These are phyloP conservation scores for Lysandra bellargus DNA, from an alignment of 2,888 invertebrate species.

Conservation along the genomic window DNA sequence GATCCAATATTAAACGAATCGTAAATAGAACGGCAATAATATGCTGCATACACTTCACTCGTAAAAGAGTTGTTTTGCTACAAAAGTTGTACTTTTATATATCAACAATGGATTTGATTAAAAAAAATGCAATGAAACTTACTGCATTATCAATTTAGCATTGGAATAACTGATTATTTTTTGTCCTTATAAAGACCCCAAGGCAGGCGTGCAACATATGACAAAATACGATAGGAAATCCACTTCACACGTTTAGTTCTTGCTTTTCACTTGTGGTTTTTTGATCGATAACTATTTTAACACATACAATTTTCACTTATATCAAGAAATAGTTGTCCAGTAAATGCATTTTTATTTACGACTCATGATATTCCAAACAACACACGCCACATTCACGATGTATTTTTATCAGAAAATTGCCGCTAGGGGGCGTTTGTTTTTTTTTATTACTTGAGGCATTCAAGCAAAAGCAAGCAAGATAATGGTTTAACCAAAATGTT, in stretches of 20 bases:
- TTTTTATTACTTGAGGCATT: conserved; percentile 37
- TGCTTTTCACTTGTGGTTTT: conserved; percentile 49
- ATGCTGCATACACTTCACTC: conserved; percentile 58
- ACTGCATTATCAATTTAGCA: conserved; percentile 77
- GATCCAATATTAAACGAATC: conserved; percentile 40
- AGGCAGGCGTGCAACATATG: conserved; percentile 79
- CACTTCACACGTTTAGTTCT: conserved; percentile 53
- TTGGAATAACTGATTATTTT: conserved; percentile 74
- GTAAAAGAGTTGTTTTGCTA: conserved; percentile 40
- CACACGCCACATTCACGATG: conserved; percentile 81
- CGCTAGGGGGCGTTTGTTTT: conserved; percentile 62
- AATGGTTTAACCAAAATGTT: too few relatives aligned
- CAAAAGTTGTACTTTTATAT: conserved; percentile 38
- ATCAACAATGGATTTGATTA: conserved; percentile 40
- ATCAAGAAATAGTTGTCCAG: conserved; percentile 57
- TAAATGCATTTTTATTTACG: conserved; percentile 77
- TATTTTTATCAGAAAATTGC: conserved; percentile 64
- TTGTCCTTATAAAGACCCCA: conserved; percentile 75
- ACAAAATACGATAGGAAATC: conserved; percentile 69
- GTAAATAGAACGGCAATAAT: conserved; percentile 46
- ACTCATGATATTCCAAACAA: conserved; percentile 77
- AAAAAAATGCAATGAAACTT: conserved; percentile 58
- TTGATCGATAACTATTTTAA: conserved; percentile 52
- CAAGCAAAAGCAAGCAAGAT: conserved; percentile 29
- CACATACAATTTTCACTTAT: conserved; percentile 57